Percentiles rank a stretch among this genome's conserved stretches.
phyloP scores from a whole-genome alignment of 2,888 invertebrate species.

The Cephus spinipes region DNA sequence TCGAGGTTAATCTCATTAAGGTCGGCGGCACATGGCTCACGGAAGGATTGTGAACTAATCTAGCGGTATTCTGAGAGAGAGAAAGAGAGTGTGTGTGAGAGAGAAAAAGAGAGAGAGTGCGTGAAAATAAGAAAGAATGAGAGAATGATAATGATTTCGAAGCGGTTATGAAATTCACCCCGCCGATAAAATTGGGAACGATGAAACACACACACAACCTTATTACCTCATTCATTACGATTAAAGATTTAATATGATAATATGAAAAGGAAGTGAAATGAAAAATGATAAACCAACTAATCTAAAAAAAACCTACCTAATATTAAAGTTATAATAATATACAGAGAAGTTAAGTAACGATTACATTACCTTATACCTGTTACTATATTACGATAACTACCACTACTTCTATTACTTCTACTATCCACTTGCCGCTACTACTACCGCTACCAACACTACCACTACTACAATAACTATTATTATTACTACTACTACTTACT shows the following conservation, averaged over 20 bases:
- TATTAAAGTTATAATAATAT: slow-evolving; percentile 65
- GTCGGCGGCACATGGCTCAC: background rate
- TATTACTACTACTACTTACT: background rate
- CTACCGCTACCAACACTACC: background rate
- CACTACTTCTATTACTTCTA: slow-evolving; percentile 39
- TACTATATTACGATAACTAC: slow-evolving; percentile 41
- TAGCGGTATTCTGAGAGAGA: background rate
- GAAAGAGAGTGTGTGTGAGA: background rate
- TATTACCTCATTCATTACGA: slow-evolving; percentile 66
- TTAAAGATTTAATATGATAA: slow-evolving; percentile 60
- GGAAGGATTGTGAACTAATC: background rate
- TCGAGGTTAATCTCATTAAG: background rate
- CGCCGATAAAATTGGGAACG: slow-evolving; percentile 7
- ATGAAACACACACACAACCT: slow-evolving; percentile 61
- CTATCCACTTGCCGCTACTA: slow-evolving; percentile 38
- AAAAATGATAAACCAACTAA: slow-evolving; percentile 49
- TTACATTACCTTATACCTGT: slow-evolving; percentile 58
- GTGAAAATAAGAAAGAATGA: slow-evolving; percentile 11
- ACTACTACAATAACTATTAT: background rate
- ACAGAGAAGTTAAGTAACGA: slow-evolving; percentile 60
- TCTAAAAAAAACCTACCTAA: slow-evolving; percentile 58
- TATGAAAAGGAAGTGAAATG: slow-evolving; percentile 41
- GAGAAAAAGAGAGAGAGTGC: slow-evolving; percentile 9
- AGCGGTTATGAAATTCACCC: slow-evolving; percentile 18
- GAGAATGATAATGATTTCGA: slow-evolving; percentile 14